Conservation (phyloP, 2,113 vertebrate species). For the Ursus arctos region DNA sequence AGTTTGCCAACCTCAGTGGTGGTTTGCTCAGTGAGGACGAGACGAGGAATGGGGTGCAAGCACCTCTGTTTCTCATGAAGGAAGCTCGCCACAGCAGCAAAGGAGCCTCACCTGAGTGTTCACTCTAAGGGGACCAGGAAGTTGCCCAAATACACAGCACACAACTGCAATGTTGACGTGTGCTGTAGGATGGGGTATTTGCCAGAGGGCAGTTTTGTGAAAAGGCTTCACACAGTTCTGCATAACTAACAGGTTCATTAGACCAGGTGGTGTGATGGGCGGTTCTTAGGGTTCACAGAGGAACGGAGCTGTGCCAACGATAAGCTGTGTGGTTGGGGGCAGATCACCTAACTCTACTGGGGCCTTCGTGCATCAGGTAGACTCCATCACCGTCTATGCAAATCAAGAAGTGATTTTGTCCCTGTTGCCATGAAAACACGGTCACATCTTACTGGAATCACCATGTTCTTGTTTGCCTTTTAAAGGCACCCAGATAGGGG, state of each 20-base stretch:
- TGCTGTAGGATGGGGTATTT: not conserved
- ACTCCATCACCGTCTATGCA: not conserved
- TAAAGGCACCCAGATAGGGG: not conserved
- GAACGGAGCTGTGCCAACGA: not conserved
- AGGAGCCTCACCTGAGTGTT: accelerated
- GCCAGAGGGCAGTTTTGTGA: accelerated
- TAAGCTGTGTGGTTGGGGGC: not conserved
- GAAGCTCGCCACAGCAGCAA: no score
- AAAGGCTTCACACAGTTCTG: not conserved
- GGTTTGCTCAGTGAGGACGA: not conserved
- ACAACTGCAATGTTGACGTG: no score
- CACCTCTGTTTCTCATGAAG: not conserved
- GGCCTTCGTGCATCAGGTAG: not conserved
- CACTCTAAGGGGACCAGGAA: not conserved
- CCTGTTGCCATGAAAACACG: not conserved
- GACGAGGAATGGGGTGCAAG: accelerated
- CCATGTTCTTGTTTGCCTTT: not conserved
- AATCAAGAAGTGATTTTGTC: not conserved
- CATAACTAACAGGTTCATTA: not conserved
- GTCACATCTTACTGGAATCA: not conserved
- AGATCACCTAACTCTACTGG: not conserved
- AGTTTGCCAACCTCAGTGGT: not conserved
- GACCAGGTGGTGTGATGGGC: no score
- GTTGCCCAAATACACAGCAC: accelerated
- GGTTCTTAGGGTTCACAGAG: not conserved